Percentiles rank a stretch among this genome's conserved stretches.
Conservation (phyloP, 2,888 invertebrate genomes). For the Parthenolecanium corni region DNA sequence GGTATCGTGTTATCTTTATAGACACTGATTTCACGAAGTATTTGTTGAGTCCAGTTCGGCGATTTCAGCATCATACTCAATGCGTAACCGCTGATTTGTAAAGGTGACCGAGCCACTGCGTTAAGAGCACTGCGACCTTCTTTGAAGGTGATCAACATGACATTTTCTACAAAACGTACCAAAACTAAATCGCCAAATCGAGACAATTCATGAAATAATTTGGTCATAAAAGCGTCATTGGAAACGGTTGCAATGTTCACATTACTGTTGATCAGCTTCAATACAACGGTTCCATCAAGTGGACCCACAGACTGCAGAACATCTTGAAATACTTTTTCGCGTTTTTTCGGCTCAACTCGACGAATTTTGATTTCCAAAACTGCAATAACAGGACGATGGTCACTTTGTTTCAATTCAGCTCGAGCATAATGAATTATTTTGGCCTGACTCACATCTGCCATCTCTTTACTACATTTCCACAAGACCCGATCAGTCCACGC, state of each 20-base stretch:
- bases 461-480: constrained; percentile 71
- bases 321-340: constrained; percentile 69
- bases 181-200: constrained; percentile 81
- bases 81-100: constrained; percentile 13
- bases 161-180: constrained; percentile 77
- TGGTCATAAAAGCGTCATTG: constrained; percentile 68
- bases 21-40: constrained; percentile 69
- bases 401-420: constrained; percentile 92
- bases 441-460: constrained; percentile 65
- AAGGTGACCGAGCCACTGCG: constrained; percentile 40
- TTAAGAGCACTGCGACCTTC: constrained; percentile 79
- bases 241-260: constrained; percentile 47
- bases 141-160: constrained; percentile 84
- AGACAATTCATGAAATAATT: constrained; percentile 65
- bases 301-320: constrained; percentile 82
- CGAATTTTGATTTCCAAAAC: constrained; percentile 78
- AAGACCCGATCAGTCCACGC: constrained; percentile 98
- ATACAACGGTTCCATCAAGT: constrained; percentile 84
- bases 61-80: constrained; percentile 66
- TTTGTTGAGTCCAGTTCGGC: constrained; percentile 69
- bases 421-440: constrained; percentile 78
- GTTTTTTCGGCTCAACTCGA: constrained; percentile 61
- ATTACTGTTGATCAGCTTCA: constrained; percentile 40
- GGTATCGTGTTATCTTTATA: constrained; percentile 77
- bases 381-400: constrained; percentile 91